Evolutionary conservation across 2,797 vertebrate genomes (phyloP).

Genomic region (Enteromius anoplus): DNA sequence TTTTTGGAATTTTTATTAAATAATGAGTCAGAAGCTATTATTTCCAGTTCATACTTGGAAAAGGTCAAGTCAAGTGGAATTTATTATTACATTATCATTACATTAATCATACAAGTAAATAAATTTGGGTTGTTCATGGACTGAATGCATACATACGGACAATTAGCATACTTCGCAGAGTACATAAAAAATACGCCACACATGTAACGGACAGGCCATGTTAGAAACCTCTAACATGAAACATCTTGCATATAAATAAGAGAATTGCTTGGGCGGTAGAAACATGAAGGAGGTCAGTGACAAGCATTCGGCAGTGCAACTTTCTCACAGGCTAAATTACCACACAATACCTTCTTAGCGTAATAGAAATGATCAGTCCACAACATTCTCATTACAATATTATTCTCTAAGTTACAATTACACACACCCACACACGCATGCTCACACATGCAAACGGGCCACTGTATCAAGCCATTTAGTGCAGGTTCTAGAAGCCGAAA

Average conservation of each 20-base stretch:
- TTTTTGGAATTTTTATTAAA: background rate
- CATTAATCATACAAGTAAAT: background rate
- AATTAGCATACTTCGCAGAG: background rate
- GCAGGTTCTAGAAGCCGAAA: conserved; percentile 22
- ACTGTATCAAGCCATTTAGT: conserved; percentile 47
- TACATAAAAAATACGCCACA: background rate
- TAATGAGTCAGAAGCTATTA: background rate
- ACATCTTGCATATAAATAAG: conserved; percentile 17
- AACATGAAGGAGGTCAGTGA: conserved; percentile 26
- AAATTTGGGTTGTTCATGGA: background rate
- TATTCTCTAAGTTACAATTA: conserved; percentile 24
- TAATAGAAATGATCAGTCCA: conserved; percentile 38
- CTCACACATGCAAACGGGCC: background rate
- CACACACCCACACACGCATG: conserved; percentile 35
- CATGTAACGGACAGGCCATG: background rate
- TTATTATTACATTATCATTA: background rate
- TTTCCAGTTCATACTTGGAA: background rate
- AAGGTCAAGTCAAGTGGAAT: background rate
- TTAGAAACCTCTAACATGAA: conserved; percentile 8
- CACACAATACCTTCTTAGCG: conserved; percentile 29
- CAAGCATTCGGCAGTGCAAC: background rate
- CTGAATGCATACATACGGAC: background rate
- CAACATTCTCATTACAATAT: conserved; percentile 52
- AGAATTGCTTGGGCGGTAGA: background rate
- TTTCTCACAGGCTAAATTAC: conserved; percentile 32